Percentiles rank a stretch among this genome's conserved stretches.
Evolutionary conservation across 1,140 invertebrate species (phyloP).

Genomic region (Drosophila equinoxialis): DNA sequence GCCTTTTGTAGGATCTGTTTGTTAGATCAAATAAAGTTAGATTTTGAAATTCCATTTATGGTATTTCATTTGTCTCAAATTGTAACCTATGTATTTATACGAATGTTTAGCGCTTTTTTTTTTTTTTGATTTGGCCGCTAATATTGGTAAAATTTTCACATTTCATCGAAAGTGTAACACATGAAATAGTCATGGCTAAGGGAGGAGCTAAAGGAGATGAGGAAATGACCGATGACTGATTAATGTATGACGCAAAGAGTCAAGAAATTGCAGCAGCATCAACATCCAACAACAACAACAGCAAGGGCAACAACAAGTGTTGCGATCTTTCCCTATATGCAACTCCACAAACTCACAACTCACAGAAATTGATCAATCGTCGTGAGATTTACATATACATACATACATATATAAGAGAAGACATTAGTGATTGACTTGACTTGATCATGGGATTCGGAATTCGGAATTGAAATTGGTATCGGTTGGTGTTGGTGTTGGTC

Average conservation of each 20-base stretch:
- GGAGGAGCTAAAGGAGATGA: slow-evolving; percentile 1
- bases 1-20: slow-evolving; percentile 29
- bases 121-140: slow-evolving; percentile 1
- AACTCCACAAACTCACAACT: slow-evolving; percentile 42
- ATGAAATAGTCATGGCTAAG: slow-evolving; percentile 48
- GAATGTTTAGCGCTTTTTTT: slow-evolving; percentile 60
- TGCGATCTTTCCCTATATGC: slow-evolving; percentile 24
- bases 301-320: slow-evolving; percentile 23
- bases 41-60: slow-evolving; percentile 19
- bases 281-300: slow-evolving; percentile 1
- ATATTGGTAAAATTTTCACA: slow-evolving; percentile 50
- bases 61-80: not conserved
- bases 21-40: slow-evolving; percentile 22
- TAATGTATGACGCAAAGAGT: not conserved
- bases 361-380: slow-evolving; percentile 59
- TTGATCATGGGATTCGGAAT: slow-evolving; percentile 7
- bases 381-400: slow-evolving; percentile 56
- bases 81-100: slow-evolving; percentile 31
- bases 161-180: slow-evolving; percentile 56
- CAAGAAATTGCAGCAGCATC: slow-evolving; percentile 11
- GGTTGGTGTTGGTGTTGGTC: slow-evolving; percentile 33
- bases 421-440: slow-evolving; percentile 49
- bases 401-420: slow-evolving; percentile 18
- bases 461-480: slow-evolving; percentile 15
- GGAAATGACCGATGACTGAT: not conserved